These are phyloP conservation scores for Elaeidobius kamerunicus DNA, from an alignment of 2,888 invertebrate genomes.

Conservation along the genomic window DNA sequence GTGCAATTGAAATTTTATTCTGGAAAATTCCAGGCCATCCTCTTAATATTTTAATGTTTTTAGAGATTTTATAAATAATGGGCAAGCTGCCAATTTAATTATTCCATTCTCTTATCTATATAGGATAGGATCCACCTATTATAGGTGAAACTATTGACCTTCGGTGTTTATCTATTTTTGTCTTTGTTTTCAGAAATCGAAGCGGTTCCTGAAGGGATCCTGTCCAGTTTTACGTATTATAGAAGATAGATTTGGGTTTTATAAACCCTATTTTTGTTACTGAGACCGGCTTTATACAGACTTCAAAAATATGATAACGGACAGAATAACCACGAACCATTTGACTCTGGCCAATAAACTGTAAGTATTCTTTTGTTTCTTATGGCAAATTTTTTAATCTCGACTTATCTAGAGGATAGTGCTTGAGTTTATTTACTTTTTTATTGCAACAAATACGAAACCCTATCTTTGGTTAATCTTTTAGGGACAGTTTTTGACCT, in stretches of 20 bases:
- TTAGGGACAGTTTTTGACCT: no score
- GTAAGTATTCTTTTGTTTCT: no score
- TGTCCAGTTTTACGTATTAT: constrained; percentile 46
- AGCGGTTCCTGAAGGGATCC: constrained; percentile 35
- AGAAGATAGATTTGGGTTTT: constrained; percentile 48
- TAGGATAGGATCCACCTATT: no score
- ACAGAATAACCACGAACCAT: constrained; percentile 69
- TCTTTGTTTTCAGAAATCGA: constrained; percentile 32
- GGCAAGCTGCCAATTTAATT: no score
- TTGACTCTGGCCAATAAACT: constrained; percentile 55
- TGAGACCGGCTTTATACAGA: constrained; percentile 31
- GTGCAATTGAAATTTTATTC: constrained; percentile 26
- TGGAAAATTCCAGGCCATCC: constrained; percentile 28
- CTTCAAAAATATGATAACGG: constrained; percentile 63
- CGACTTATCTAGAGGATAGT: background rate
- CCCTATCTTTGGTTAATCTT: no score
- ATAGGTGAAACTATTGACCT: no score
- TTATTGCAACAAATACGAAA: background rate
- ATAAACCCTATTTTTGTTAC: constrained; percentile 46
- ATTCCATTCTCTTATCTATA: background rate
- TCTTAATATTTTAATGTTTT: constrained; percentile 11
- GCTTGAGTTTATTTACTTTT: background rate
- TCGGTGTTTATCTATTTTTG: constrained; percentile 16
- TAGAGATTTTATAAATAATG: no score
- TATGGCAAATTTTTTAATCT: no score